Percentiles rank a stretch among this genome's conserved stretches.
Evolutionary conservation across 2,797 vertebrate species (phyloP).

Genomic region (Myotis daubentonii): DNA sequence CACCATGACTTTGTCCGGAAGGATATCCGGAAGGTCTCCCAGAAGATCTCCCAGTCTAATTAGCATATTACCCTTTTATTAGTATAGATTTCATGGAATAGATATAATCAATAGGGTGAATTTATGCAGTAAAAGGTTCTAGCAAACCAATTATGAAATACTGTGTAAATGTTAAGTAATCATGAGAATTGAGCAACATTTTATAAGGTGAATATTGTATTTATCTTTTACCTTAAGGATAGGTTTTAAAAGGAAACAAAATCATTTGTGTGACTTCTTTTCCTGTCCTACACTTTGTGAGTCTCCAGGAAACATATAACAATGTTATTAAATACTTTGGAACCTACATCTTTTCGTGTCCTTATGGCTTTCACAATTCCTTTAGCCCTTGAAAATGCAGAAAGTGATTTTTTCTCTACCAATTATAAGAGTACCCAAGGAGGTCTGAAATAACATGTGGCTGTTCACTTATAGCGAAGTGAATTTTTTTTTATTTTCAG

Average conservation of each 20-base stretch:
- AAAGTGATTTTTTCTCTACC: conserved; percentile 6
- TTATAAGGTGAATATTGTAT: conserved; percentile 19
- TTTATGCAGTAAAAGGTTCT: conserved; percentile 30
- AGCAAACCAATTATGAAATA: conserved; percentile 11
- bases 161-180: neutral
- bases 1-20: no score
- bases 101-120: conserved; percentile 1
- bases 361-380: neutral
- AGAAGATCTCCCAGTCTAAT: no score
- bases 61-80: no score
- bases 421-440: conserved; percentile 4
- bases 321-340: conserved; percentile 36
- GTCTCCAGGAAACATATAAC: neutral
- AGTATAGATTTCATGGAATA: neutral
- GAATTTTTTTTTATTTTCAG: neutral
- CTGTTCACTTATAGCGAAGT: neutral
- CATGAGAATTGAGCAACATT: conserved; percentile 36
- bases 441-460: conserved; percentile 30
- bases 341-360: neutral
- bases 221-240: conserved; percentile 60
- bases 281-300: conserved; percentile 8
- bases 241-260: conserved; percentile 24
- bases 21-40: no score
- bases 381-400: conserved; percentile 32
- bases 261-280: conserved; percentile 18